phyloP scores from a whole-genome alignment of 2,888 invertebrate species.

The Disparrhopalites patrizii region DNA sequence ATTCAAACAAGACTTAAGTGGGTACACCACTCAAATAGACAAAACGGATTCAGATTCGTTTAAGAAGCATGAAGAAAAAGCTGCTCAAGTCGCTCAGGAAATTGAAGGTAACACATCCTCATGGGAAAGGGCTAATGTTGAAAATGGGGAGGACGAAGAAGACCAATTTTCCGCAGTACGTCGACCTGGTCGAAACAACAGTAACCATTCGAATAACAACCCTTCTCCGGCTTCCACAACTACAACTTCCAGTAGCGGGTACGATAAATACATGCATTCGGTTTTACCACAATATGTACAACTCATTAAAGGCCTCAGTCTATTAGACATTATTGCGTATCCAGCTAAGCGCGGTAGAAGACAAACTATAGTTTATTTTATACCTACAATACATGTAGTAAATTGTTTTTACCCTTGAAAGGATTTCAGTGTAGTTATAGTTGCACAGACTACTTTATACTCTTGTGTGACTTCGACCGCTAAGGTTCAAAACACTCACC shows the following conservation, averaged over 20 bases:
- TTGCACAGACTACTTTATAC: too few species aligned
- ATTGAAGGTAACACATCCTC: constrained; percentile 83
- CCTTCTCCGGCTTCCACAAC: constrained; percentile 35
- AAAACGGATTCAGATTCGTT: constrained; percentile 83
- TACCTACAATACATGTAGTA: too few species aligned
- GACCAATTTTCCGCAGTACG: constrained; percentile 78
- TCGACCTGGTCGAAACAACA: constrained; percentile 55
- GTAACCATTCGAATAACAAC: constrained; percentile 41
- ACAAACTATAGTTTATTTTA: too few species aligned
- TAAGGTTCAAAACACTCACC: too few species aligned
- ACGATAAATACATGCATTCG: background rate
- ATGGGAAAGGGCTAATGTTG: constrained; percentile 75
- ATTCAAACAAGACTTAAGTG: constrained; percentile 84
- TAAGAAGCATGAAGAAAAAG: constrained; percentile 74
- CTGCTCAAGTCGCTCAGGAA: constrained; percentile 84
- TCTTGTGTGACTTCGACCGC: too few species aligned
- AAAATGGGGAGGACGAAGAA: constrained; percentile 86
- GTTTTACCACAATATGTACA: too few species aligned
- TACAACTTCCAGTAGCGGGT: constrained; percentile 21
- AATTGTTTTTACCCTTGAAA: too few species aligned
- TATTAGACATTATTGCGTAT: too few species aligned
- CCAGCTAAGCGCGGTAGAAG: too few species aligned
- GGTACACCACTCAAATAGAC: constrained; percentile 85
- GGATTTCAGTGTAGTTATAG: too few species aligned
- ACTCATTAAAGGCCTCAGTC: too few species aligned